Base-by-base conservation (phyloP, 1,140 invertebrate genomes). In the Drosophila sproati region DNA sequence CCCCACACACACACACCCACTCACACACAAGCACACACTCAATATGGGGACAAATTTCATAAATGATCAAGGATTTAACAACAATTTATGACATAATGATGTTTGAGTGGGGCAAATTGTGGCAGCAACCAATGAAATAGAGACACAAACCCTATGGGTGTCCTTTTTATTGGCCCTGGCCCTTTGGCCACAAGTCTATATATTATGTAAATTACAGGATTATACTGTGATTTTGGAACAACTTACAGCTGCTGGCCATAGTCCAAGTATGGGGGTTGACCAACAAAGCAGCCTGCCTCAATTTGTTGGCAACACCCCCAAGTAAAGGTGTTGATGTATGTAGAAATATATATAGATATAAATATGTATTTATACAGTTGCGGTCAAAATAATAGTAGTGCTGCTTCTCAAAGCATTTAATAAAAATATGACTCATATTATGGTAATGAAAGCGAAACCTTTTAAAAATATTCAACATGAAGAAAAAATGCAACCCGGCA, bases 171-270 rank as follows among this genome's bases (percentile, higher is more conserved):
- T 72, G 56, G 48, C 48, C 66, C 67, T 77, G 57, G 60, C 54
- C 56, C 71, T 78, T 57, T 62, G 73, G 73, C 64, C 20, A 20
- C 20, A 20, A 20, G 20, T 20, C 20, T 82, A 66, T 70, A 82
- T 88, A 79, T 91, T 91, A 91, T 91, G 88, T 88, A 91, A 91
- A 91, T 91, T 88, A 81, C 82, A 12, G 66, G 83, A 91, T 91
- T 91, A 91, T 82, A 45, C 73, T 89, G 82, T 88, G 88, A 91
- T 91, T 20, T 91, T 91, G 73, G 76, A 73, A 76, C 77, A 72
- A 80, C 75, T 85, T 85, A 91, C 68, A 77, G 80, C 77, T 70
- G 69, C 77, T 70, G 69, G 62, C 76, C 82, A 82, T 57, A 57
- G 55, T 56, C 62, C 73, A 70, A 78, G 73, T 78, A 62, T 70